phyloP scores from a whole-genome alignment of 2,888 invertebrate species.

The Lithosia quadra region DNA sequence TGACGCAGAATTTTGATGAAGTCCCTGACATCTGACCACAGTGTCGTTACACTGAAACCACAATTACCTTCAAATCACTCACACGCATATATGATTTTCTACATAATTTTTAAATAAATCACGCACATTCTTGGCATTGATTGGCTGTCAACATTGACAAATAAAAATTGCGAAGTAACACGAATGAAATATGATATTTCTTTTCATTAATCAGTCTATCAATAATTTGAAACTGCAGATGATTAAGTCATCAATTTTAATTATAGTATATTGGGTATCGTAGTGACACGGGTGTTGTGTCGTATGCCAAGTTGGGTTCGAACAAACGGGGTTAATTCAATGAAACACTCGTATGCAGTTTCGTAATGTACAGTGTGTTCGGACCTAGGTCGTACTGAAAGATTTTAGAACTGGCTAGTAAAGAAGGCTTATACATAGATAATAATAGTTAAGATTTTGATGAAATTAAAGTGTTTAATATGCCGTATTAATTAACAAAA shows the following conservation, averaged over 20 bases:
- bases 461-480: no score
- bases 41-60: slow-evolving; percentile 13
- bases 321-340: slow-evolving; percentile 44
- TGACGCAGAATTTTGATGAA: slow-evolving; percentile 18
- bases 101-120: slow-evolving; percentile 65
- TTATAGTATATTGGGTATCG: slow-evolving; percentile 63
- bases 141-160: slow-evolving; percentile 75
- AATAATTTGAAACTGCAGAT: slow-evolving; percentile 58
- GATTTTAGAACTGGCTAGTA: neutral
- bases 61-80: slow-evolving; percentile 39
- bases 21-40: slow-evolving; percentile 13
- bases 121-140: slow-evolving; percentile 59
- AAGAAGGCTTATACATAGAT: neutral
- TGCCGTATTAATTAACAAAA: no score
- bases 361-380: neutral
- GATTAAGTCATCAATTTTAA: slow-evolving; percentile 79
- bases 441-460: no score
- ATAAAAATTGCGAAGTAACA: slow-evolving; percentile 69
- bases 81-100: slow-evolving; percentile 44
- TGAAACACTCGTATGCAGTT: slow-evolving; percentile 17
- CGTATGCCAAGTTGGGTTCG: slow-evolving; percentile 15
- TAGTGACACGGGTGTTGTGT: slow-evolving; percentile 42
- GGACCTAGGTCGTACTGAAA: neutral
- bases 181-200: slow-evolving; percentile 68
- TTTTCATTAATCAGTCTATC: slow-evolving; percentile 66